A percentile compares a stretch with the other conserved stretches of the same genome.
These are phyloP conservation scores for Microcebus jonahi DNA, from an alignment of 2,113 vertebrate genomes.

Conservation along the genomic window DNA sequence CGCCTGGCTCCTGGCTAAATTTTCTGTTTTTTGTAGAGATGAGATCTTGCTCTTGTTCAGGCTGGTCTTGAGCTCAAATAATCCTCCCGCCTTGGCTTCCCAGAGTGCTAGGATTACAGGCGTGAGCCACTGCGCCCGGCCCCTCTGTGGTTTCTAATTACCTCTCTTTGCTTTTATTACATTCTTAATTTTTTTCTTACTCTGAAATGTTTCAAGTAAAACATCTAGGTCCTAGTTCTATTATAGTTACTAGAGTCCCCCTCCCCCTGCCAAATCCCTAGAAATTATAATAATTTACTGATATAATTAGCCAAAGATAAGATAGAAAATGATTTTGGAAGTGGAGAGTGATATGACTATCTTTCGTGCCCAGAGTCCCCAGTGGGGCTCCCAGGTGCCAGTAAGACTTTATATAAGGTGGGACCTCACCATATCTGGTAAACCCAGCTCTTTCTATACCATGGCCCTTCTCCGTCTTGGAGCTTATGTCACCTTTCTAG, in stretches of 20 bases:
- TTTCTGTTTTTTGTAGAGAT: too few relatives aligned
- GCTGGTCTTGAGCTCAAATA: too few relatives aligned
- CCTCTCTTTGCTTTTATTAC: not conserved
- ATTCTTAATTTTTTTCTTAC: not conserved
- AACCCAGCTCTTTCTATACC: not conserved
- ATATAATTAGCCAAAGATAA: slow-evolving; percentile 10
- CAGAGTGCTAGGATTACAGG: too few relatives aligned
- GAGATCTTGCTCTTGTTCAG: too few relatives aligned
- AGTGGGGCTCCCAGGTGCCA: not conserved
- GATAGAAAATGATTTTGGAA: not conserved
- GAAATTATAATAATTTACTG: not conserved
- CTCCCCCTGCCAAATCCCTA: not conserved
- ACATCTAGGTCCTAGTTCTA: not conserved
- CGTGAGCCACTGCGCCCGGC: too few relatives aligned
- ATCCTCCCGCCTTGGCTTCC: too few relatives aligned
- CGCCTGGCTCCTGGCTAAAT: too few relatives aligned
- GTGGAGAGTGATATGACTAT: not conserved
- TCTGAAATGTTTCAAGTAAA: not conserved
- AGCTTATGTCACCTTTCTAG: not conserved
- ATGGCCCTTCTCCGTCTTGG: not conserved
- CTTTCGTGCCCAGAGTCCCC: not conserved
- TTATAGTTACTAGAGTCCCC: too few relatives aligned
- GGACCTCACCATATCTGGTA: not conserved
- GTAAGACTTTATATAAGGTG: not conserved
- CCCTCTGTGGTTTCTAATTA: not conserved